Conservation (phyloP, 2,888 invertebrate species). For the Colletes collaris region DNA sequence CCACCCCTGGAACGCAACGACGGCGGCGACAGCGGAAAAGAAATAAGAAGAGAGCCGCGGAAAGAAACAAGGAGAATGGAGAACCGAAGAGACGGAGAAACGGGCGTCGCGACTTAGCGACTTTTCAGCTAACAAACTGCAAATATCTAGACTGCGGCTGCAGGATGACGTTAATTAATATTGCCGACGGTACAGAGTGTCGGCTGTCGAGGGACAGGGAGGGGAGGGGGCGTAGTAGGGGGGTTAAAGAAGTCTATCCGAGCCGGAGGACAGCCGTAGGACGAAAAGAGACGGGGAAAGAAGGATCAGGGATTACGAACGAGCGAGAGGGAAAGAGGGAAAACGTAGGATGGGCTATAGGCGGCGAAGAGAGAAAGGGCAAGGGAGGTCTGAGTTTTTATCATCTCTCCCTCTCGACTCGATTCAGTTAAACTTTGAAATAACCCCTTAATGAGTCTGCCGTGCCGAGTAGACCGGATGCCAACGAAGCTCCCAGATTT, state of each 20-base stretch:
- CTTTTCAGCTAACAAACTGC: conserved; percentile 72
- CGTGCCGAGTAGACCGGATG: conserved; percentile 73
- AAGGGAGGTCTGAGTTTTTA: conserved; percentile 68
- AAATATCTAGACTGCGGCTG: conserved; percentile 72
- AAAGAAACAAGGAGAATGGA: conserved; percentile 12
- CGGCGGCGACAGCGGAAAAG: background rate
- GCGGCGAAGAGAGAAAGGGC: conserved; percentile 28
- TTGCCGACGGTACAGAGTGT: conserved; percentile 69
- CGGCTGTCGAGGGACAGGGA: conserved; percentile 25
- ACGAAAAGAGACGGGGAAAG: conserved; percentile 14
- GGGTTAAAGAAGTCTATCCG: conserved; percentile 61
- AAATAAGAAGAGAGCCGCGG: conserved; percentile 12
- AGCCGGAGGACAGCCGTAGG: conserved; percentile 38
- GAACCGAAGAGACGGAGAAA: conserved; percentile 23
- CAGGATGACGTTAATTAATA: conserved; percentile 78
- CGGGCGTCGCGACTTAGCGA: conserved; percentile 64
- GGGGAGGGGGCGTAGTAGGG: conserved; percentile 28
- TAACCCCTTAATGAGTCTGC: conserved; percentile 80
- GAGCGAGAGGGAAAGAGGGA: conserved; percentile 5
- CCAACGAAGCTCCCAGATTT: conserved; percentile 70
- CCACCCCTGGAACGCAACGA: background rate
- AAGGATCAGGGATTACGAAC: background rate
- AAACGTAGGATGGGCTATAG: conserved; percentile 25
- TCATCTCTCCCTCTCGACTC: conserved; percentile 73
- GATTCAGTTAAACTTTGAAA: conserved; percentile 80